These are phyloP conservation scores for Phataginus tetradactyla DNA, from an alignment of 2,797 vertebrate species.

Conservation along the genomic window DNA sequence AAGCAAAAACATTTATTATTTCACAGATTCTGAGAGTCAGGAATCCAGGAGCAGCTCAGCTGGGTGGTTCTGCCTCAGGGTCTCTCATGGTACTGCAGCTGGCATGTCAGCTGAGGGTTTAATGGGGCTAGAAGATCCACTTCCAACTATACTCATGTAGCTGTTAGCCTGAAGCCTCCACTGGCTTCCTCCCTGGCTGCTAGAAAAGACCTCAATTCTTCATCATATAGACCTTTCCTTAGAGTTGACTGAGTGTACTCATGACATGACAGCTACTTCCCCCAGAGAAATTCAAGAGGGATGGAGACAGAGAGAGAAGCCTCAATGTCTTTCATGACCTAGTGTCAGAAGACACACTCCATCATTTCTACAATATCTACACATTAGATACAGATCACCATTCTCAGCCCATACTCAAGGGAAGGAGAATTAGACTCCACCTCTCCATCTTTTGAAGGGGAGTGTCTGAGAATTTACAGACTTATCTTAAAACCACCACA, in stretches of 20 bases:
- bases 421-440: not conserved
- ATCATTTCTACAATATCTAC: not conserved
- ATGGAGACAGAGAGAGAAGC: not conserved
- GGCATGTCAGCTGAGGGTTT: not conserved
- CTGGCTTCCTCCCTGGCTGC: not conserved
- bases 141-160: not conserved
- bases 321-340: not conserved
- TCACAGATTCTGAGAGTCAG: not conserved
- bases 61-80: not conserved
- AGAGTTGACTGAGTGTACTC: not conserved
- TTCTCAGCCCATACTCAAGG: not conserved
- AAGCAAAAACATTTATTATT: not conserved
- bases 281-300: not conserved
- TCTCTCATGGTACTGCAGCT: not conserved
- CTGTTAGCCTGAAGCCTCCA: not conserved
- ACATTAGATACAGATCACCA: not conserved
- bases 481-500: constrained; percentile 26
- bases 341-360: not conserved
- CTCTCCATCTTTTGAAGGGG: not conserved
- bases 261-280: not conserved
- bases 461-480: not conserved
- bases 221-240: fast-evolving
- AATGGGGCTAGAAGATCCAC: not conserved
- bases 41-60: not conserved
- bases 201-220: not conserved